Evolutionary conservation across 1,140 invertebrate genomes (phyloP).

Genomic region (Brachionus plicatilis): DNA sequence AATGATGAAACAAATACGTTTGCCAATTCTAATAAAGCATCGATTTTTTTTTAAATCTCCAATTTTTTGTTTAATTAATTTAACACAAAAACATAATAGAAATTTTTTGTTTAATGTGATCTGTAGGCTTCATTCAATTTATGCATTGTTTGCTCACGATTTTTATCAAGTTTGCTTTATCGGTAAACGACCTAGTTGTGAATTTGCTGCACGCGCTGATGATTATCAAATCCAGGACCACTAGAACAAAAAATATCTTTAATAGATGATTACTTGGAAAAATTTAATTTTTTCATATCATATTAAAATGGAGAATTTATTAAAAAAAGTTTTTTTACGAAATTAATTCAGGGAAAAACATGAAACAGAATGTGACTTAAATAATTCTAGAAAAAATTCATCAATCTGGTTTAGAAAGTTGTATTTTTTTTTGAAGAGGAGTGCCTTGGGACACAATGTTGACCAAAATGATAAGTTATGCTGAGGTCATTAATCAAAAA

Average conservation of each 20-base stretch:
- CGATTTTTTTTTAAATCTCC: no score
- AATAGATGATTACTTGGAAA: background rate
- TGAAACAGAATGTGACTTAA: no score
- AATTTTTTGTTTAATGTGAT: background rate
- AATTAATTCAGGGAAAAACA: no score
- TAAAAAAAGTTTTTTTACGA: no score
- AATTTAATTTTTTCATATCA: background rate
- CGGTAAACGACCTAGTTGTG: background rate
- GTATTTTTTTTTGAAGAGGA: background rate
- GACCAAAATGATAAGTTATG: background rate
- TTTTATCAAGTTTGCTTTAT: background rate
- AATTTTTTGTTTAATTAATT: no score
- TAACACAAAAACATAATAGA: background rate
- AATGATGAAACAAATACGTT: no score
- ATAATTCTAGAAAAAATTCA: no score
- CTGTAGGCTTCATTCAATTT: background rate
- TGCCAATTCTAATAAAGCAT: no score
- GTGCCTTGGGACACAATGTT: background rate
- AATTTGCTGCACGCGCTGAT: background rate
- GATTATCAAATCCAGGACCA: background rate
- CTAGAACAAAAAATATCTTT: background rate
- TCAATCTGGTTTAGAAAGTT: no score
- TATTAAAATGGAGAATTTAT: no score
- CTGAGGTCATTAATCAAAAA: background rate
- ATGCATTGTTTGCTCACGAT: background rate